Conservation (phyloP, 2,797 vertebrate species). For the Hozukius guyotensis region DNA sequence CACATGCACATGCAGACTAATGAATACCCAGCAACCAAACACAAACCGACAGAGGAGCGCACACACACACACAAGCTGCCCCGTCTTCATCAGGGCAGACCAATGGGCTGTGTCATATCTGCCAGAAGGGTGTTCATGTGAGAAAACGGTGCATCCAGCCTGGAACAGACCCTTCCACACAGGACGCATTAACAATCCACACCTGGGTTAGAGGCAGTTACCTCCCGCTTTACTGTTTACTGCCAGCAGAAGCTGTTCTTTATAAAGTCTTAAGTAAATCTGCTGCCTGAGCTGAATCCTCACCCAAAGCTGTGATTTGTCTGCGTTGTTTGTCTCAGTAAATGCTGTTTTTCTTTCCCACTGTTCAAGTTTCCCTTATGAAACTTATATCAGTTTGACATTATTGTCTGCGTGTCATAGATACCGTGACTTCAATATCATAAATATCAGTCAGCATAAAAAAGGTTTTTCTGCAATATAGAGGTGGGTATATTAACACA, state of each 20-base stretch:
- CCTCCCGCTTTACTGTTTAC: not conserved
- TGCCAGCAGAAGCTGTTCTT: constrained; percentile 3
- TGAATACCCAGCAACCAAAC: constrained; percentile 21
- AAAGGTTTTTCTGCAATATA: not conserved
- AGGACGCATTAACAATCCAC: constrained; percentile 2
- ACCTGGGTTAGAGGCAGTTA: not conserved
- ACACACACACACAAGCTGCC: not conserved
- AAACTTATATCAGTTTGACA: not conserved
- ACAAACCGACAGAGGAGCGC: too few relatives aligned
- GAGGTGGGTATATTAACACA: not conserved
- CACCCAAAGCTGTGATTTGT: constrained; percentile 21
- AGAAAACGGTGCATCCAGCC: constrained; percentile 35
- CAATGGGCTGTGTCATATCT: constrained; percentile 49
- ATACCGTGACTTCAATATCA: not conserved
- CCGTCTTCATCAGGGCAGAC: constrained; percentile 45
- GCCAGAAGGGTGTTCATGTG: constrained; percentile 42
- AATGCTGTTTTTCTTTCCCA: not conserved
- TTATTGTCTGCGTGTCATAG: not conserved
- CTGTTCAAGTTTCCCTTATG: not conserved
- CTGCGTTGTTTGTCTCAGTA: not conserved
- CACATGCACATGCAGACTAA: constrained; percentile 18
- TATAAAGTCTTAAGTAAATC: constrained; percentile 12
- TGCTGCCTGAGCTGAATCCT: not conserved
- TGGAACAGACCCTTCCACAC: constrained; percentile 25
- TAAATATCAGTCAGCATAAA: not conserved